Evolutionary conservation across 2,888 invertebrate genomes (phyloP), one percentile per base, ranked within the genome.

Genomic region (Pseudococcus viburni): DNA sequence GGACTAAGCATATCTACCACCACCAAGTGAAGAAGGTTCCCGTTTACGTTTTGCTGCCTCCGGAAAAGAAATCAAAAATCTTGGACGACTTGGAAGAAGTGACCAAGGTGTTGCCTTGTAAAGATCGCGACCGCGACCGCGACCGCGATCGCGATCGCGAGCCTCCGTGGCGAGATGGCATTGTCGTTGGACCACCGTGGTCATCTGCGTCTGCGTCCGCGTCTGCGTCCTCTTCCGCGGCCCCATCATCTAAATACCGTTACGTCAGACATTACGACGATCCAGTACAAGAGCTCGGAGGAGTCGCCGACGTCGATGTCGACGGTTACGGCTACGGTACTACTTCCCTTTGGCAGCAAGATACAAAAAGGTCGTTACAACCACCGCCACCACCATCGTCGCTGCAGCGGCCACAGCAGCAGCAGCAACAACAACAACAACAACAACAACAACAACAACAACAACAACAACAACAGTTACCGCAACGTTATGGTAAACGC

Each of bases 1-100:
- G 90, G 42, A 90, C 91, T 39, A 91, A 90, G 89, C 90, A 91
- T 89, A 90, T 91, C 26, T 90, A 91, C 86, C 91, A 91, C 85
- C 90, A 90, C 59, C 90, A 90, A 87, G 90, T 90, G 86, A 90
- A 90, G 89, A 90, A 90, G 73, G 90, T 90, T 12, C 90, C 90
- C 85, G 89, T 90, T 19, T 90, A 90, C 86, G 90, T 89, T 33
- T 33, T 33, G n/a, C 64, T 89, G 59, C 55, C 86, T 51, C 88
- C 86, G 51, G 84, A 89, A 1, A 88, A 88, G 33, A 88, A 85
- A 15, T 73, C 88, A 8, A 85, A 51, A 26, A 22, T 88, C 12
- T 33, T 87, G 33, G 26, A 73, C 22, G 77, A 87, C 19, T 51
- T 88, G 15, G 39, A 84, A 19, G 46, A 26, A 39, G 85, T n/a